These are phyloP conservation scores for Philypnodon macrostomus DNA, from an alignment of 2,797 vertebrate genomes.

Conservation along the genomic window DNA sequence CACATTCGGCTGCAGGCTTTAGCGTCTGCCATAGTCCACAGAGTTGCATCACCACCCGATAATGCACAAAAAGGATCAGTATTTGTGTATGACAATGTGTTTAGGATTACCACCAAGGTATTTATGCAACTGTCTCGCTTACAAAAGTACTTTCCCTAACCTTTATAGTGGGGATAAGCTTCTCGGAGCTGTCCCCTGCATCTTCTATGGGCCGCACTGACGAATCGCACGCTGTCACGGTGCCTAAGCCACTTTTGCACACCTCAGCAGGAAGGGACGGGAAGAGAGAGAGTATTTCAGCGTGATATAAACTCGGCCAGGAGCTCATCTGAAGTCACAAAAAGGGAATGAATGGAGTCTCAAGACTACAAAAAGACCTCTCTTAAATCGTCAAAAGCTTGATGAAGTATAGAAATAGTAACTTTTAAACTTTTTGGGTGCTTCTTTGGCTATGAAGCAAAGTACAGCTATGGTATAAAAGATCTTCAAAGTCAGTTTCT, in stretches of 20 bases:
- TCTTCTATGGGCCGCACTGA: constrained; percentile 38
- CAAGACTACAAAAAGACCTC: constrained; percentile 18
- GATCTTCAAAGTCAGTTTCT: too few species aligned
- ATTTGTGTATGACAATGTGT: constrained; percentile 16
- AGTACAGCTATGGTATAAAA: too few species aligned
- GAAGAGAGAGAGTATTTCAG: constrained; percentile 23
- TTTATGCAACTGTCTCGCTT: constrained; percentile 35
- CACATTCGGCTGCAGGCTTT: constrained; percentile 8
- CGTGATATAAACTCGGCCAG: constrained; percentile 47
- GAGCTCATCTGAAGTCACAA: constrained; percentile 31
- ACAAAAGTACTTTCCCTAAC: constrained; percentile 41
- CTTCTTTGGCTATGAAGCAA: too few species aligned
- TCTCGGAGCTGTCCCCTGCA: constrained; percentile 56
- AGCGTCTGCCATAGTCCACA: background rate
- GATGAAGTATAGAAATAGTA: background rate
- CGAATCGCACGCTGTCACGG: constrained; percentile 52
- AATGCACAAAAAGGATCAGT: constrained; percentile 13
- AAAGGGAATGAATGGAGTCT: constrained; percentile 15
- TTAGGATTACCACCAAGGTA: constrained; percentile 41
- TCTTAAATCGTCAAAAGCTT: constrained; percentile 26
- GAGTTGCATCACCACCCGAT: background rate
- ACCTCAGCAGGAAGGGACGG: constrained; percentile 33
- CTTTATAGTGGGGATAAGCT: constrained; percentile 64
- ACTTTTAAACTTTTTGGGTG: too few species aligned
- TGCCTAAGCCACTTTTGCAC: constrained; percentile 62